Base-by-base conservation (phyloP, 2,888 invertebrate species). In the Caenorhabditis auriculariae region DNA sequence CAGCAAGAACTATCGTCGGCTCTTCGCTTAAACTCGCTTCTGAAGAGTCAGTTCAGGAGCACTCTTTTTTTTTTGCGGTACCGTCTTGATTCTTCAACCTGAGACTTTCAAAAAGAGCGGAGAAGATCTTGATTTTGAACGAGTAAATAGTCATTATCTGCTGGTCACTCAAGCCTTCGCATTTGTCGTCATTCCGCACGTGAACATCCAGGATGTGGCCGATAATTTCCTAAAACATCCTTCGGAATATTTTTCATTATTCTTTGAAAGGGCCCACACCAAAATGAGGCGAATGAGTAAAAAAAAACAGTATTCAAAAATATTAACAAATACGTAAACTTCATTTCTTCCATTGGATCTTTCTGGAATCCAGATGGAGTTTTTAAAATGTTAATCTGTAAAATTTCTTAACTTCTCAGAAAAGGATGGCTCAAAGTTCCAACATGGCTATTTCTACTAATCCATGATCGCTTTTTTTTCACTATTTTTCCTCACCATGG, bases 101-200 rank as follows among this genome's bases (percentile, higher is more conserved):
- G 24, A 69, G 29, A 45, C 63, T 64, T 5, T 51, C 4, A 23
- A 69, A 69, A n/a, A 69, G 49, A 9, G 50, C 50, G 9, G 60
- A 44, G 42, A 69, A 69, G 1, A 55, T 69, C 17, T 61, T 61
- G 28, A 69, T 66, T 39, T 64, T 59, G 23, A 69, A 69, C n/a
- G 59, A 37, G 21, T 59, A 59, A 26, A 47, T 21, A 4, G 43
- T 45, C 1, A 45, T 21, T n/a, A 27, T 4, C 15, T 35, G 32
- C 5, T 44, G 35, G 52, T 2, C 44, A 4, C 5, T 26, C 19
- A 19, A 17, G 3, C 28, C 50, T 15, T 15, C 54, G 23, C 46
- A 35, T 12, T 54, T 45, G 4, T 50, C 15, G 1, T 21, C 23
- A 5, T 39, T 9, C 4, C 52, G 29, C 6, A 39, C 45, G 9